Conservation (phyloP, 1,140 invertebrate genomes). For the roundworm (Caenorhabditis elegans) region WBcel235 BX284606.5:10403501-10404000, state of each 20-base stretch:
- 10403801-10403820: conserved; percentile 40
- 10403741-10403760: conserved; percentile 43
- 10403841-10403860: conserved; percentile 17
- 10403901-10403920: conserved; percentile 40
- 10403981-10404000: conserved; percentile 32
- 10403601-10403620: not conserved
- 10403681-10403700: conserved; percentile 39
- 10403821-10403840: conserved; percentile 30
- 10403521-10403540: conserved; percentile 34
- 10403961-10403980: conserved; percentile 37
- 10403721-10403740: conserved; percentile 38
- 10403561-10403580: conserved; percentile 25
- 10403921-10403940: not conserved
- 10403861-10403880: conserved; percentile 41
- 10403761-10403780: conserved; percentile 42
- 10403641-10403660: conserved; percentile 34
- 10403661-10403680: conserved; percentile 42
- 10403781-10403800: conserved; percentile 39
- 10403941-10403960: not conserved
- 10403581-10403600: not conserved
- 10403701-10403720: conserved; percentile 38
- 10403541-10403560: conserved; percentile 15
- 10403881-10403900: conserved; percentile 36
- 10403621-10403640: conserved; percentile 11
- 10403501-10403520: conserved; percentile 27